Conservation (phyloP, 2,797 vertebrate genomes). For the Potorous gilbertii region DNA sequence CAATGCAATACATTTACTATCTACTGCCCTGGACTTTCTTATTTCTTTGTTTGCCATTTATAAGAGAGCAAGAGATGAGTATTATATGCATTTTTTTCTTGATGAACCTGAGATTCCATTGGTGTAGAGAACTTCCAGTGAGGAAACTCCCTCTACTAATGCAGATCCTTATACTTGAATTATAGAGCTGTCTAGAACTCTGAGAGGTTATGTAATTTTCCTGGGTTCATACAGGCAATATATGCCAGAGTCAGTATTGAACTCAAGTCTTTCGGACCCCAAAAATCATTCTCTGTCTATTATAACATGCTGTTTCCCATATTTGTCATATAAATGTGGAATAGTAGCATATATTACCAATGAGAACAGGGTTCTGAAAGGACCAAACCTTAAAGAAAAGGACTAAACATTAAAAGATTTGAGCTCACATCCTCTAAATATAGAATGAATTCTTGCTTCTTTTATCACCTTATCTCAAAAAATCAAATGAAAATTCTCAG, state of each 20-base stretch:
- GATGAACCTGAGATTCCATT: not conserved
- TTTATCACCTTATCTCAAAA: not conserved
- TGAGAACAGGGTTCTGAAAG: not conserved
- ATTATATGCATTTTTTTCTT: not conserved
- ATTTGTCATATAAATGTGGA: not conserved
- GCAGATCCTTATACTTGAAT: not conserved
- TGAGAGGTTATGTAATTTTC: not conserved
- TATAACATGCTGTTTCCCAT: not conserved
- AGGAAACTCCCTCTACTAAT: not conserved
- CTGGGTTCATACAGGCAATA: not conserved
- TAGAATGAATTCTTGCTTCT: not conserved
- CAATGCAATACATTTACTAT: conserved; percentile 45
- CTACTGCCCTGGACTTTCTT: conserved; percentile 3
- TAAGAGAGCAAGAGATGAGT: not conserved
- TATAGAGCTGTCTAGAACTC: not conserved
- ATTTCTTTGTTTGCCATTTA: conserved; percentile 35
- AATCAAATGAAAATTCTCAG: not conserved
- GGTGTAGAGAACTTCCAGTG: not conserved
- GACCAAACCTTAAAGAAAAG: not conserved
- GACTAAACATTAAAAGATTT: not conserved
- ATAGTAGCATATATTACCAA: not conserved
- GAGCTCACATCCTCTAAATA: not conserved
- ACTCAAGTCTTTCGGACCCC: not conserved
- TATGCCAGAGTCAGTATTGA: not conserved
- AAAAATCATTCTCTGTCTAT: too few species aligned